A percentile compares a stretch with the other conserved stretches of the same genome.
Evolutionary conservation across 2,797 vertebrate species (phyloP).

Genomic region (Scarus forsteni): DNA sequence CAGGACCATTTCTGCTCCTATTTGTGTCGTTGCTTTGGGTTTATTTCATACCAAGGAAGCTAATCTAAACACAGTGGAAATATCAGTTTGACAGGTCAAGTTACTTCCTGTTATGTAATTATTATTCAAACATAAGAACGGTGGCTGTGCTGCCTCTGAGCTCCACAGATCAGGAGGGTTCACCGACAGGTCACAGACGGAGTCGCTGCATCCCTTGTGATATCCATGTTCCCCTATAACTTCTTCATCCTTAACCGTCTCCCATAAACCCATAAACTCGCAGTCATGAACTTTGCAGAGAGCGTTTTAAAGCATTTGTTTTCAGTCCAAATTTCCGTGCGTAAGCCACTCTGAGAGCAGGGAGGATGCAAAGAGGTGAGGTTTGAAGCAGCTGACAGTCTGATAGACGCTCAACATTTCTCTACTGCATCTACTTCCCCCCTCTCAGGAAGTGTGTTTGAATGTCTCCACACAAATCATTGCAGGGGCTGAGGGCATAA

Average conservation of each 20-base stretch:
- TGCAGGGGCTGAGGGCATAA: no score
- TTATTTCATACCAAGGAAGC: conserved; percentile 4
- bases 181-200: conserved; percentile 50
- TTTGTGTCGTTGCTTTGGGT: neutral
- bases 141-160: conserved; percentile 14
- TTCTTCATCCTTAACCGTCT: conserved; percentile 55
- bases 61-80: conserved; percentile 22
- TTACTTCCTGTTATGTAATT: conserved; percentile 40
- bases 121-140: conserved; percentile 29
- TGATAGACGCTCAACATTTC: neutral
- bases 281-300: conserved; percentile 39
- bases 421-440: neutral
- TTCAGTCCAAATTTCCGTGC: conserved; percentile 31
- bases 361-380: conserved; percentile 33
- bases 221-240: conserved; percentile 35
- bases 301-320: conserved; percentile 48
- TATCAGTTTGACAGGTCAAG: conserved; percentile 22
- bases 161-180: conserved; percentile 42
- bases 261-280: conserved; percentile 46
- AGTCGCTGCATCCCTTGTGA: conserved; percentile 47
- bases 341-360: conserved; percentile 19
- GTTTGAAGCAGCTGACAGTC: conserved; percentile 9
- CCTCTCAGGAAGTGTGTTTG: no score
- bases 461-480: no score
- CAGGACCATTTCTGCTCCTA: neutral